These are phyloP conservation scores for Anneissia japonica DNA, from an alignment of 35 echinoderm and acorn worm species.

Conservation along the genomic window DNA sequence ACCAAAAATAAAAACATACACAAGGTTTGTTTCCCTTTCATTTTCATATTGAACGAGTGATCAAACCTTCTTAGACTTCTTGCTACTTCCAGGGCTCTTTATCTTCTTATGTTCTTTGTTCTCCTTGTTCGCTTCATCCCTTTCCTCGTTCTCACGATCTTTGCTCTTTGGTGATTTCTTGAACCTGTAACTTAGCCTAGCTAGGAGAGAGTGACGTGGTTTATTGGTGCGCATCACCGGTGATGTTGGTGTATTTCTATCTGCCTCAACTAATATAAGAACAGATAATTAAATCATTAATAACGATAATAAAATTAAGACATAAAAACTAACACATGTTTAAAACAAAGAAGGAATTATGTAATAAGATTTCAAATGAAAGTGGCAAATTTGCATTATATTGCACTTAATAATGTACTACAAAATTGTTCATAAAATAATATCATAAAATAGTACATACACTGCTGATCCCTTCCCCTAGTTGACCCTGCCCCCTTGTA, in stretches of 20 bases:
- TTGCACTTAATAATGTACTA: too few species aligned
- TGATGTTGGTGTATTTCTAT: neutral
- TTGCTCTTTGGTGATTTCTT: constrained; percentile 35
- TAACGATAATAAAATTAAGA: neutral
- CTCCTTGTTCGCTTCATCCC: constrained; percentile 50
- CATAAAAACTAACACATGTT: too few species aligned
- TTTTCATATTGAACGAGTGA: neutral
- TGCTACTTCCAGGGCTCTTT: neutral
- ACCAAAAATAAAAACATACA: too few species aligned
- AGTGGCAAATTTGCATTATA: too few species aligned
- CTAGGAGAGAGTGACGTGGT: constrained; percentile 50
- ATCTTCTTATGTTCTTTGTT: constrained; percentile 7
- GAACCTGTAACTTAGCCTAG: constrained; percentile 56
- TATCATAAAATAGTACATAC: too few species aligned
- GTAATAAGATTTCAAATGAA: too few species aligned
- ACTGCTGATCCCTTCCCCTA: too few species aligned
- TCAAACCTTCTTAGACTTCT: neutral
- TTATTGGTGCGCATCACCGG: neutral
- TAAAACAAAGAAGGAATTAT: too few species aligned
- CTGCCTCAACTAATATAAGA: neutral
- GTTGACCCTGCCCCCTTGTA: too few species aligned
- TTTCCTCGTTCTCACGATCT: constrained; percentile 27
- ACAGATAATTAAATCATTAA: too few species aligned
- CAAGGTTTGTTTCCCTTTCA: neutral
- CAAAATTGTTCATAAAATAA: too few species aligned